Percentiles rank a stretch among this genome's conserved stretches.
Conservation (phyloP, 2,797 vertebrate species). For the Chaenodraco wilsoni region DNA sequence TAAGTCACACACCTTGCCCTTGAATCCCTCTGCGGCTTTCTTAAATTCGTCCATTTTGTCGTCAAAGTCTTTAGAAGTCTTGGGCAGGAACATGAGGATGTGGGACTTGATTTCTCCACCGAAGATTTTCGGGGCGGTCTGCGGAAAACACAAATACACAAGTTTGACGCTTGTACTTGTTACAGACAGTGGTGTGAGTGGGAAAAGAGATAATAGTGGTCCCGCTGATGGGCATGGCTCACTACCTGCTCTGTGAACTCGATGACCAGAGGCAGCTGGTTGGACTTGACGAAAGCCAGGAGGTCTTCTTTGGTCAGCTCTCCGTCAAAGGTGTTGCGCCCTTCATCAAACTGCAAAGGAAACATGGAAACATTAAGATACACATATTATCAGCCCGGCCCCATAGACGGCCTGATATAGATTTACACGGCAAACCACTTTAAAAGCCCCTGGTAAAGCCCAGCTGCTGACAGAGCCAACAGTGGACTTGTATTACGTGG, state of each 20-base stretch:
- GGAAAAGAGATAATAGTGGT: not conserved
- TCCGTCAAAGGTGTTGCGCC: constrained; percentile 92
- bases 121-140: constrained; percentile 99
- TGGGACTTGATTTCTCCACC: constrained; percentile 99
- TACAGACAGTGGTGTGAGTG: not conserved
- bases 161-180: not conserved
- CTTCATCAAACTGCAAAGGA: constrained; percentile 93
- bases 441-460: constrained; percentile 34
- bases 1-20: constrained; percentile 87
- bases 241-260: constrained; percentile 98
- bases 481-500: constrained; percentile 44
- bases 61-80: constrained; percentile 89
- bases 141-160: constrained; percentile 13
- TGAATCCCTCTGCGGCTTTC: constrained; percentile 91
- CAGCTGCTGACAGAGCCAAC: constrained; percentile 9
- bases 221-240: no score
- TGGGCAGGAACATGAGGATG: constrained; percentile 95
- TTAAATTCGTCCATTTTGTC: constrained; percentile 93
- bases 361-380: constrained; percentile 47
- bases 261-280: constrained; percentile 96
- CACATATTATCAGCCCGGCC: constrained; percentile 16
- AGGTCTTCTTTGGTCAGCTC: constrained; percentile 91
- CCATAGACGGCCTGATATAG: constrained; percentile 56
- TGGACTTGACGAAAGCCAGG: constrained; percentile 91
- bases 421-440: constrained; percentile 54